Evolutionary conservation across 1,140 invertebrate species (phyloP), one percentile per base, ranked within the genome.

Genomic region (Drosophila truncata): DNA sequence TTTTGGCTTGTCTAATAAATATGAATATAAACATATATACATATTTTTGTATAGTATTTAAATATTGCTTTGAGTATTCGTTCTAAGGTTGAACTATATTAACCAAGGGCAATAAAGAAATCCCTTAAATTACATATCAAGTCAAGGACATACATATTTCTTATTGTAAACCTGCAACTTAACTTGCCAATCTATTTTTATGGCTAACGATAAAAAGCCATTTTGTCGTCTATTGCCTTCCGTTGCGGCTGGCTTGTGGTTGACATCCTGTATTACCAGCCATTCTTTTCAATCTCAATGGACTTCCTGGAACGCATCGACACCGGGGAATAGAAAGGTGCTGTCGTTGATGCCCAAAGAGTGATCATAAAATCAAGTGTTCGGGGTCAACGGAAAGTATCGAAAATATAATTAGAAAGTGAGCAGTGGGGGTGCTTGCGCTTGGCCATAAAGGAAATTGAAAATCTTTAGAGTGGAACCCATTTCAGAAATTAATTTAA

Each of bases 401-500:
- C 52, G 64, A 80, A 78, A 75, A 66, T 70, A 76, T 80, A 84
- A 83, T 84, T 84, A 84, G 47, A 54, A 52, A 42, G 44, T 11
- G 31, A 29, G 20, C 8, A 9, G 50, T 31, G 20, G 16, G 16
- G 20, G 13, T 35, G 37, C 47, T 25, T 25, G 44, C 16, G 25
- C 42, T 25, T 33, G 49, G 57, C 37, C 59, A 35, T 65, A 44
- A 65, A 72, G 79, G 70, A 87, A 87, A 86, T 87, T 76, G 67
- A 72, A 82, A 80, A 71, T 80, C 49, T 78, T 66, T 29, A 64
- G 49, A 57, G 50, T 64, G 67, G 47, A 78, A 78, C 73, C 84
- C 73, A 80, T 84, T 90, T 80, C 37, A 74, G 77, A 88, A 84
- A 81, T 88, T 90, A 88, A 88, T 88, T 88, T 88, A 84, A 88